Conservation (phyloP, 2,113 vertebrate species). For the Xiphorhynchus elegans region DNA sequence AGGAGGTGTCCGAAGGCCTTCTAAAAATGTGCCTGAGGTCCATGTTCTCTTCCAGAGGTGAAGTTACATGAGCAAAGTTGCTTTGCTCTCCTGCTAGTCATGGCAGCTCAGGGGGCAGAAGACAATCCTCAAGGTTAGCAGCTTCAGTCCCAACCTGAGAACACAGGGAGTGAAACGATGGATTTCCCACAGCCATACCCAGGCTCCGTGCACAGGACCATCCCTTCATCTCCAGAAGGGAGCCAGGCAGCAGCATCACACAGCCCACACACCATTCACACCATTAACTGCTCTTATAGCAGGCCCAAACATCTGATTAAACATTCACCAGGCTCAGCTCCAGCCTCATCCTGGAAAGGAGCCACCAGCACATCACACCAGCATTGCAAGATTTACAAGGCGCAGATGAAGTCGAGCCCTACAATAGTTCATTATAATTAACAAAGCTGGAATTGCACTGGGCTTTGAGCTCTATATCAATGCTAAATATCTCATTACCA, state of each 20-base stretch:
- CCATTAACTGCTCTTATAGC: background rate
- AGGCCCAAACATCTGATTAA: background rate
- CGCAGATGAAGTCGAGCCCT: conserved; percentile 45
- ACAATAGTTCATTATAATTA: conserved; percentile 64
- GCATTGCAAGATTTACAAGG: conserved; percentile 28
- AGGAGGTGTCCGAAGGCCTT: background rate
- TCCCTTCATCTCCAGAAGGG: background rate
- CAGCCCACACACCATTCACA: background rate
- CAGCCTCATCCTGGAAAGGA: conserved; percentile 27
- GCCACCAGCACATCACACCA: conserved; percentile 4
- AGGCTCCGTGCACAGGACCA: background rate
- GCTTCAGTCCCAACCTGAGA: background rate
- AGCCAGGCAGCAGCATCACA: background rate
- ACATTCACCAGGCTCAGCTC: conserved; percentile 3
- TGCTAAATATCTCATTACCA: conserved; percentile 70
- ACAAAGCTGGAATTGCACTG: conserved; percentile 60
- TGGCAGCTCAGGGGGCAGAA: background rate
- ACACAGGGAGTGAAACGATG: background rate
- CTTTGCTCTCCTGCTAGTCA: background rate
- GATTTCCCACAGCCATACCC: background rate
- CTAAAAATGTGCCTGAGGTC: background rate
- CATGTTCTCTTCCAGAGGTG: background rate
- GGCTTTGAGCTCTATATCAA: conserved; percentile 65
- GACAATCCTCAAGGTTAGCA: background rate
- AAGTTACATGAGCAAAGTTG: background rate